Base-by-base conservation (phyloP, 2,888 invertebrate species). In the Drosophila ochracea region DNA sequence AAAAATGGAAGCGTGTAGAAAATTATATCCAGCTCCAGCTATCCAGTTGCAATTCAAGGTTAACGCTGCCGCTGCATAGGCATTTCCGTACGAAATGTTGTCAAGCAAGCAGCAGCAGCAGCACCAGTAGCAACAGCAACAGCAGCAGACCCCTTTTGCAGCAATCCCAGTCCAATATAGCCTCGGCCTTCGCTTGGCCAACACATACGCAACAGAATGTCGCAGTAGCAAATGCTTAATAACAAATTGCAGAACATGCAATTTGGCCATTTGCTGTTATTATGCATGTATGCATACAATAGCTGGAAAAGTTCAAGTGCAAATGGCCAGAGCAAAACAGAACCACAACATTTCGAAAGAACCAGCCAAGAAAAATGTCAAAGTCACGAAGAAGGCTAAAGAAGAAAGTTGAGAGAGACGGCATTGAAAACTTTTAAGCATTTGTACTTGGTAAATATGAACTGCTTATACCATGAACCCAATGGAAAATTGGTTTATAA, bases 31-130 rank as follows among this genome's bases (percentile, higher is more conserved):
- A 79, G 70, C 73, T 58, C 64, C 73, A 79, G 68, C 72, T 82
- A 80, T 67, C 61, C 89, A 82, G 89, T 73, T 81, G 55, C 71
- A 68, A 89, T 90, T 85, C 85, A 85, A 85, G 85, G 85, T 89
- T 87, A 89, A 69, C 31, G n/a, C 43, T 33, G 43, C 53, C 63
- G 60, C 75, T 55, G 30, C 78, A 57, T 28, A 54, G 35, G 88
- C 88, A 90, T 90, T 85, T 90, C 85, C 85, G 88, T 89, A 70
- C 84, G 73, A 85, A 89, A 82, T 84, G 90, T 78, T 71, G 88
- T 73, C 83, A 73, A 65, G 61, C 71, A 70, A 75, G 86, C 76
- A 37, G 57, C 50, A 47, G 25, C 13, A 47, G 21, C 21, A 31
- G 13, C 13, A 43, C 2, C 21, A 4, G 4, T 7, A 47, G 1